These are phyloP conservation scores for Agrochola litura DNA, from an alignment of 2,888 invertebrate species.

Conservation along the genomic window DNA sequence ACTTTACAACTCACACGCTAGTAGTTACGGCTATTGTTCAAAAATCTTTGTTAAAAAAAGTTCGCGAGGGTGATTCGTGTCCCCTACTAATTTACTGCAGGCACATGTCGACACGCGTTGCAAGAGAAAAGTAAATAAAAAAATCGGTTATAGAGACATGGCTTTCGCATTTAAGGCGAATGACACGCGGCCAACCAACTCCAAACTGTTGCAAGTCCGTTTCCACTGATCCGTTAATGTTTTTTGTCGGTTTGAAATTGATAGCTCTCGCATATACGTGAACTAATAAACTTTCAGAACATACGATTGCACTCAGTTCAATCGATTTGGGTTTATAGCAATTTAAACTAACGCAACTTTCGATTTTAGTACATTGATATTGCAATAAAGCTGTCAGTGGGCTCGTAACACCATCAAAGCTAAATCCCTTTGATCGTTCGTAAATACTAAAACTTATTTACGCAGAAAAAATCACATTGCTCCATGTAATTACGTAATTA, in stretches of 20 bases:
- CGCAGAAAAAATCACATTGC: constrained; percentile 55
- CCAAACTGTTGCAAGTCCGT: constrained; percentile 73
- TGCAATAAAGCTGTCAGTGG: constrained; percentile 57
- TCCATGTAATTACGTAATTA: constrained; percentile 68
- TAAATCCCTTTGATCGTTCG: constrained; percentile 71
- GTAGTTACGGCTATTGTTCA: constrained; percentile 89
- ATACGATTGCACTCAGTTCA: constrained; percentile 77
- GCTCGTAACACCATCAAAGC: constrained; percentile 56
- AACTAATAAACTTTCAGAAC: constrained; percentile 76
- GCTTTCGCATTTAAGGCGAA: constrained; percentile 84
- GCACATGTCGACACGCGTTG: constrained; percentile 90
- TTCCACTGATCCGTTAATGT: constrained; percentile 75
- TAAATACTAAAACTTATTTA: constrained; percentile 59
- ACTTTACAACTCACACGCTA: constrained; percentile 87
- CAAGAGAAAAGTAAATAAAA: constrained; percentile 84
- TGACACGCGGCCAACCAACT: constrained; percentile 75
- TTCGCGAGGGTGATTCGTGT: constrained; percentile 85
- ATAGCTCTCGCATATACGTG: constrained; percentile 76
- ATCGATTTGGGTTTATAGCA: constrained; percentile 79
- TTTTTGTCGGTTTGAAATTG: constrained; percentile 81
- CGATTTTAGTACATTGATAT: constrained; percentile 54
- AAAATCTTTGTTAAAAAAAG: constrained; percentile 86
- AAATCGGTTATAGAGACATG: constrained; percentile 82
- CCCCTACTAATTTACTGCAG: constrained; percentile 89
- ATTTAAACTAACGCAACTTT: constrained; percentile 72